Base-by-base conservation (phyloP, 2,888 invertebrate species). In the Tuta absoluta region DNA sequence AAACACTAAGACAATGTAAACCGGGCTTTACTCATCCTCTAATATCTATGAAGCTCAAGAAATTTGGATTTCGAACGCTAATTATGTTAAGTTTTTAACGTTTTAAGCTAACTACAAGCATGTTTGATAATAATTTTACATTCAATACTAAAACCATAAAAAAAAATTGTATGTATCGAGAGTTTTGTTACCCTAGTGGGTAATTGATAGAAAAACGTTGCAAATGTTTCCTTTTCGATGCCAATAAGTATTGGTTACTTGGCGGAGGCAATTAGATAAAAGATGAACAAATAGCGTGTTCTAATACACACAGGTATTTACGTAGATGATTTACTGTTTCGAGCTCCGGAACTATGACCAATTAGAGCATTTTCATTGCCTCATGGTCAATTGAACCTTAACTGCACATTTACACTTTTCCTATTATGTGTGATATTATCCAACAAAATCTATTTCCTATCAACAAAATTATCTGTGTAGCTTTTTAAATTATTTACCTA, bases 291-390 rank as follows among this genome's bases (percentile, higher is more conserved):
- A 53, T 56, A 12, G 56, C 56, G 28, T 33, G 56, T 28, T 56
- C 24, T 56, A 56, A 28, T 10, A 24, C 57, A 57, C 19, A n/a
- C 11, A 58, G 8, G 38, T 33, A 38, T 58, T 37, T 33, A 58
- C 33, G 33, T 33, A 8, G 14, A 56, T 24, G 28, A 7, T 56
- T 28, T 33, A 21, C 19, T 21, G 33, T 38, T 37, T 56, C 37
- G 33, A 19, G 17, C 38, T 58, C 58, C 58, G 58, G 58, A 58
- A 58, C 58, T n/a, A 58, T 58, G 58, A 58, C 21, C 58, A 58
- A 58, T 58, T 58, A 58, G 58, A 58, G 12, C 58, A 33, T 58
- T 56, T 56, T 58, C 14, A 58, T 38, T 33, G 58, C 37, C 58
- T 58, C 58, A 58, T 58, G 58, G 58, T 19, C 58, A 21, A 38